Conservation (phyloP, 64 coral and sea anemone genomes). For the Porites australiensis region DNA sequence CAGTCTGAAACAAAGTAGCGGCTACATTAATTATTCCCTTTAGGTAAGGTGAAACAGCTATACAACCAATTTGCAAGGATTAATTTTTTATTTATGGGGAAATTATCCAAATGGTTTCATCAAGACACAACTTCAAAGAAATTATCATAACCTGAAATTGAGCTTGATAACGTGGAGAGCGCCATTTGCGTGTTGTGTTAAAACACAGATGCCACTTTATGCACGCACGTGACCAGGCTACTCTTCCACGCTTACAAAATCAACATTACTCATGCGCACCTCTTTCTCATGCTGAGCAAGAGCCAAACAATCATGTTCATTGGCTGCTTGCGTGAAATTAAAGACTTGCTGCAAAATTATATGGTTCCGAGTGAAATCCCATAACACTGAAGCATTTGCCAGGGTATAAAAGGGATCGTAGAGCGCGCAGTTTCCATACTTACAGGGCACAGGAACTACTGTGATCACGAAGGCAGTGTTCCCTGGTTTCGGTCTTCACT, state of each 20-base stretch:
- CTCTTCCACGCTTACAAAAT: background rate
- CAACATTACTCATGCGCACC: conserved; percentile 6
- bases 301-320: background rate
- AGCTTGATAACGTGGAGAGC: too few species aligned
- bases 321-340: conserved; percentile 5
- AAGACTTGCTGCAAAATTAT: background rate
- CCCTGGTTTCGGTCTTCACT: conserved; percentile 75
- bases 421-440: conserved; percentile 53
- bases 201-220: background rate
- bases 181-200: too few species aligned
- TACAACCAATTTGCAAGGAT: too few species aligned
- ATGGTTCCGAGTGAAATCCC: conserved; percentile 56
- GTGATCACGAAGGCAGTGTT: conserved; percentile 95
- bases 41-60: too few species aligned
- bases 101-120: too few species aligned
- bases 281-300: background rate
- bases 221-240: background rate
- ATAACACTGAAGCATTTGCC: conserved; percentile 27
- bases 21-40: too few species aligned
- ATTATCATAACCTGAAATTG: too few species aligned
- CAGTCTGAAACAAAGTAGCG: too few species aligned
- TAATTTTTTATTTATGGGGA: too few species aligned
- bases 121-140: too few species aligned
- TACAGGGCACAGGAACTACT: conserved; percentile 94
- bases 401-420: conserved; percentile 71